Evolutionary conservation across 2,113 vertebrate species (phyloP), one percentile per base, ranked within the genome.

Genomic region (Brachypteracias leptosomus): DNA sequence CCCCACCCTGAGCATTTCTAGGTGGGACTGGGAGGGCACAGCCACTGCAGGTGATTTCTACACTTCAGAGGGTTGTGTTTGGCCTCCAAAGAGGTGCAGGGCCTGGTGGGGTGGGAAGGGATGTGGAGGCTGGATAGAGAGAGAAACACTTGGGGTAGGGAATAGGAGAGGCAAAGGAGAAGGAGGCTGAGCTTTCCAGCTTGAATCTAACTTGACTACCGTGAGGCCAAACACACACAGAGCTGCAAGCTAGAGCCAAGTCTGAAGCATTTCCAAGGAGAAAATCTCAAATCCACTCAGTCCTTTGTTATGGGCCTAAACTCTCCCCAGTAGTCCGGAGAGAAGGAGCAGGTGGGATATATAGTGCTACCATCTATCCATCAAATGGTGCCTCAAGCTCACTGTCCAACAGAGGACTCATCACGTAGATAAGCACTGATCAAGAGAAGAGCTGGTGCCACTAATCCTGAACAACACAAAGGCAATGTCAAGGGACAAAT

Each of bases 21-120:
- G 0, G n/a, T 14, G 58, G 31, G 26, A 9, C 67, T 4, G 1
- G 67, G 17, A 40, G 13, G n/a, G 21, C 3, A 6, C 14, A 42
- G 35, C 12, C 33, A 61, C 46, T 58, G 20, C 36, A 62, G 10
- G 12, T n/a, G 38, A 80, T 28, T 79, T 49, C 28, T 63, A 4
- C 28, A 51, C 19, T 75, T 84, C 31, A 44, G 22, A n/a, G 47
- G 31, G 47, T 57, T 55, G 14, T 1, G 4, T n/a, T 29, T 67
- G n/a, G 31, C 24, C 52, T 70, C n/a, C 14, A 17, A 10, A 71
- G 66, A 89, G 26, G 7, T 38, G 24, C 54, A 51, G 31, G 38
- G 31, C 36, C 20, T 46, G 11, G 6, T 19, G 22, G 35, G n/a
- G 26, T 49, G 25, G 14, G 49, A 51, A 26, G 11, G 47, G 57